Evolutionary conservation across 2,113 vertebrate species (phyloP), one percentile per base, ranked within the genome.

Genomic region (Entelurus aequoreus): DNA sequence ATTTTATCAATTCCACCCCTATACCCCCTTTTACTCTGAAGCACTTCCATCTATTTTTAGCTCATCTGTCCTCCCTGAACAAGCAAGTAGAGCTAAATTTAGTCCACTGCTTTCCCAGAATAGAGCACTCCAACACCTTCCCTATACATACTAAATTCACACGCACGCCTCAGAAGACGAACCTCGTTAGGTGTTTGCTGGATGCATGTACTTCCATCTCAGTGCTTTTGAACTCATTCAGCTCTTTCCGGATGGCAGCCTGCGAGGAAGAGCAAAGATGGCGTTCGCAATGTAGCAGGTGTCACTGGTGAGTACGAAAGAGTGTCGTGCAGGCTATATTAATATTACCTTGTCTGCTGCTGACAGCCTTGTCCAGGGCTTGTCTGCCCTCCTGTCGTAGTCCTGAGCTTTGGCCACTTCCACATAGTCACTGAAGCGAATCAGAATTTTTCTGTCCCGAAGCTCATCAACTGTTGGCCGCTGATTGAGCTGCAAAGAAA

Each of bases 391-490:
- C 68, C 97, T 86, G 92, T 99, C 97, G 0, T 99, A 99, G 91
- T 99, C 97, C 93, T 99, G 97, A 74, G 97, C 97, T 91, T 96
- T 98, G 19, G 97, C 96, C 85, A 99, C 97, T 83, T 99, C 97
- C 79, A 99, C 97, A 0, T 99, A 99, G 77, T 99, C 97, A 28
- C 96, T 99, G 90, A 99, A 99, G 62, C 96, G 94, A 76, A 99
- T 99, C 81, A 99, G 92, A 77, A 99, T 99, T 88, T 98, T 99
- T 76, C 95, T 92, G 88, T 99, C 96, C 71, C 97, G 89, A 36
- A 99, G 88, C 76, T 99, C 97, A 54, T 99, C 97, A 1, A 99
- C 97, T 0, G 97, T 99, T 36, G 97, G 97, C 71, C 97, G 92
- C 90, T 98, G 95, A 82, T 97, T 99, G 59, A 99, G 93, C 97